Evolutionary conservation across 1,140 invertebrate species (phyloP).

Genomic region (Dysdera silvatica): DNA sequence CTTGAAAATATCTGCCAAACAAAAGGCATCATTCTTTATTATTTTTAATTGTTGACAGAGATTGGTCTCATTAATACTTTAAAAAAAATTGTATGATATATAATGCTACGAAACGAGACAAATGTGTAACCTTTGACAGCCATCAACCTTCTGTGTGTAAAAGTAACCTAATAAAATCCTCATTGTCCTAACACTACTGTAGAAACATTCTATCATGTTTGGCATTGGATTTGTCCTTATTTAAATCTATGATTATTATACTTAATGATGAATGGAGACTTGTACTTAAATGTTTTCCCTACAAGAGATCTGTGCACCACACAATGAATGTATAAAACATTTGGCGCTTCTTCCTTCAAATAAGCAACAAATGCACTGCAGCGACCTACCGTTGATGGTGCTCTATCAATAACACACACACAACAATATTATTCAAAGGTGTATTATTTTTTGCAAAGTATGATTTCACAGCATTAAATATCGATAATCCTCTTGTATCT

Average conservation of each 20-base stretch:
- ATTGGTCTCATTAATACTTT: conserved; percentile 1
- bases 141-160: neutral
- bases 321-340: conserved; percentile 3
- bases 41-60: neutral
- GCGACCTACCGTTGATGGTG: conserved; percentile 36
- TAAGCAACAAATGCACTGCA: conserved; percentile 36
- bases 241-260: neutral
- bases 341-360: conserved; percentile 36
- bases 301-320: neutral
- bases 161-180: neutral
- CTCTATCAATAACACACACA: conserved; percentile 38
- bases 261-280: conserved; percentile 1
- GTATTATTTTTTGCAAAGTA: neutral
- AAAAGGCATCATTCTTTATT: neutral
- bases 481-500: neutral
- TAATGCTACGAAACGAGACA: neutral
- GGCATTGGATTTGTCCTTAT: neutral
- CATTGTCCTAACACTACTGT: neutral
- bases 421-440: conserved; percentile 37
- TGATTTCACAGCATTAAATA: neutral
- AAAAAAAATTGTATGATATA: neutral
- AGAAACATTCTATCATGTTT: neutral
- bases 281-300: neutral
- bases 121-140: neutral
- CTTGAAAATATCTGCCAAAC: neutral